A percentile compares a stretch with the other conserved stretches of the same genome.
Evolutionary conservation across 2,888 invertebrate species (phyloP).

Genomic region (Pollenia amentaria): DNA sequence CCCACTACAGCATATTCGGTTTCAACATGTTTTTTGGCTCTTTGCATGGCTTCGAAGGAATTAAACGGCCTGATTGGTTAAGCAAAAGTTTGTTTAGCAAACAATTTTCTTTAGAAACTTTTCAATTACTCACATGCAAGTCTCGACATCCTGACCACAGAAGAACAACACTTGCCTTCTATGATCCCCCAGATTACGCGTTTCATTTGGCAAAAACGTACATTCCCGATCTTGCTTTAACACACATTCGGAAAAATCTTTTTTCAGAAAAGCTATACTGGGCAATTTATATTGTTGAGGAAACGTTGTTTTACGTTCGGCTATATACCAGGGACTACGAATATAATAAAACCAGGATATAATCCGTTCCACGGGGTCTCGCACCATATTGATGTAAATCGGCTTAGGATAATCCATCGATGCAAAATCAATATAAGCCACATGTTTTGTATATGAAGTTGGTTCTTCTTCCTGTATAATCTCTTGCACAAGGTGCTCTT

Average conservation of each 20-base stretch:
- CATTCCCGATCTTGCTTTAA: slow-evolving; percentile 92
- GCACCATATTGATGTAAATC: slow-evolving; percentile 94
- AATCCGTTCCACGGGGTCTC: slow-evolving; percentile 95
- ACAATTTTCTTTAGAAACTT: too few relatives aligned
- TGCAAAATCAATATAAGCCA: slow-evolving; percentile 93
- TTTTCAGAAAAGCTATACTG: slow-evolving; percentile 89
- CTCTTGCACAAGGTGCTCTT: slow-evolving; percentile 89
- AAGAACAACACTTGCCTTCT: slow-evolving; percentile 92
- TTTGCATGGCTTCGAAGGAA: slow-evolving; percentile 91
- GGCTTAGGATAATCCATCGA: slow-evolving; percentile 88
- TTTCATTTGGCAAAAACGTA: slow-evolving; percentile 89
- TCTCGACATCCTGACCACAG: slow-evolving; percentile 89
- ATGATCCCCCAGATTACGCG: slow-evolving; percentile 93
- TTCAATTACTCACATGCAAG: slow-evolving; percentile 88
- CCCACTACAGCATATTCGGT: slow-evolving; percentile 94
- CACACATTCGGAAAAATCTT: slow-evolving; percentile 94
- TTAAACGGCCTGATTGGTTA: slow-evolving; percentile 89
- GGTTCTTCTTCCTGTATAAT: slow-evolving; percentile 91
- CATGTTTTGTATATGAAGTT: slow-evolving; percentile 93
- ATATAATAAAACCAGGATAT: slow-evolving; percentile 97
- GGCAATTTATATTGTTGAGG: slow-evolving; percentile 77
- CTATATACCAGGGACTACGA: slow-evolving; percentile 95
- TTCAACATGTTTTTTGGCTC: slow-evolving; percentile 93
- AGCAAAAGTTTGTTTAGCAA: neutral
- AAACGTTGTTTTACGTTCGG: slow-evolving; percentile 88